These are phyloP conservation scores for Chelonus formosanus DNA, from an alignment of 2,888 invertebrate genomes.

Conservation along the genomic window DNA sequence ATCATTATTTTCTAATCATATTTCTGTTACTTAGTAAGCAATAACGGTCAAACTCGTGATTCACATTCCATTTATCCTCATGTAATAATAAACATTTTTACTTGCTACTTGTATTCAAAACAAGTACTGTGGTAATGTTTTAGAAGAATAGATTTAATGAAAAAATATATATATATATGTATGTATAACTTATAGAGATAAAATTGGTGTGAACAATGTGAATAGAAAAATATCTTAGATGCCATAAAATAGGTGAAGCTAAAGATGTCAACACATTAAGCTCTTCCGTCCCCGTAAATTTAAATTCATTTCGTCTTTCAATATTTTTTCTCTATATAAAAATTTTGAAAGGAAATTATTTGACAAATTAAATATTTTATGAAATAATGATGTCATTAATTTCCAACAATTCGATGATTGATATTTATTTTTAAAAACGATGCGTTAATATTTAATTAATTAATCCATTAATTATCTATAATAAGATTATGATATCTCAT, in stretches of 20 bases:
- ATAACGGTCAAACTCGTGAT: slow-evolving; percentile 29
- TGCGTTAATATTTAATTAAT: too few relatives aligned
- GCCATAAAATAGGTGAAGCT: slow-evolving; percentile 42
- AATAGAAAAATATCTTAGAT: slow-evolving; percentile 50
- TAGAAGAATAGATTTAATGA: slow-evolving; percentile 37
- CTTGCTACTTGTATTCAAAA: slow-evolving; percentile 57
- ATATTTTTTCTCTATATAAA: not conserved
- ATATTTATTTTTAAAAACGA: too few relatives aligned
- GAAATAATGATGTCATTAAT: not conserved
- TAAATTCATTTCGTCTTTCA: not conserved
- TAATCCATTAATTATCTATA: too few relatives aligned
- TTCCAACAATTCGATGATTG: too few relatives aligned
- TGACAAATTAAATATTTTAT: slow-evolving; percentile 23
- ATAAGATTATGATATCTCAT: not conserved
- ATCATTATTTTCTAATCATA: too few relatives aligned
- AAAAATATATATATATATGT: slow-evolving; percentile 28
- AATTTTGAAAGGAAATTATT: slow-evolving; percentile 21
- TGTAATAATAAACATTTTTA: slow-evolving; percentile 60
- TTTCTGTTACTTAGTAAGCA: not conserved
- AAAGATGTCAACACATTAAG: slow-evolving; percentile 42
- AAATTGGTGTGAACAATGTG: slow-evolving; percentile 61
- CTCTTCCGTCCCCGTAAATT: slow-evolving; percentile 45
- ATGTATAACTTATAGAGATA: slow-evolving; percentile 54
- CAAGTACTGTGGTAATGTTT: slow-evolving; percentile 43
- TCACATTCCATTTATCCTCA: slow-evolving; percentile 55